Evolutionary conservation across 2,797 vertebrate genomes (phyloP), one percentile per base, ranked within the genome.

Genomic region (Arnoldichthys spilopterus): DNA sequence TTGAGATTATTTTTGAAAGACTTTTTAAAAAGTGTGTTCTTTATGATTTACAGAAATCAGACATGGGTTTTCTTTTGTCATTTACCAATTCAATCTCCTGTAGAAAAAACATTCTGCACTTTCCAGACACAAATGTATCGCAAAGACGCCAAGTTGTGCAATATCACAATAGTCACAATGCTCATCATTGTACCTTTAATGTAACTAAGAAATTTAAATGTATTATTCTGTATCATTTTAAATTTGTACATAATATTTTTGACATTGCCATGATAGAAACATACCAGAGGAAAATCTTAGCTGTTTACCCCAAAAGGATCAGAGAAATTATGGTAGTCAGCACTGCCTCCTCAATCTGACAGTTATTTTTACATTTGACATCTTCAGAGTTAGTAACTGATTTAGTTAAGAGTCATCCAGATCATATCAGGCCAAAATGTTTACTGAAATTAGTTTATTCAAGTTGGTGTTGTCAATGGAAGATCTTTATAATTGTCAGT

Each of bases 221-320:
- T 96, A 94, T 92, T 94, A 95, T 96, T 96, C 85, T 86, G 85
- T 86, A 86, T 86, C 83, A 86, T 86, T 85, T 96, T 94, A 95
- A 96, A 95, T 94, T 94, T 96, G 95, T 96, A 95, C 94, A 96
- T 96, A 96, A 96, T 95, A 96, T 95, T 95, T 95, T 95, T 94
- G 94, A 93, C 91, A 90, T 90, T 91, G 94, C 93, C 95, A 95
- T 95, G 93, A 94, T 93, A 95, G 93, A 91, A 72, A 92, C 88
- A 85, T 72, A 79, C 77, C 78, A 85, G 85, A 84, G 56, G 77
- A 81, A 72, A 80, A 34, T 75, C 68, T 11, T 72, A 67, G 72
- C 58, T 86, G 88, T 88, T 87, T 89, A 78, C 37, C 69, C 59
- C 5, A 43, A 49, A 79, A 63, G 81, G 67, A 71, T 83, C 43